Conservation (phyloP, 1,140 invertebrate genomes). For the Drosophila grimshawi region DNA sequence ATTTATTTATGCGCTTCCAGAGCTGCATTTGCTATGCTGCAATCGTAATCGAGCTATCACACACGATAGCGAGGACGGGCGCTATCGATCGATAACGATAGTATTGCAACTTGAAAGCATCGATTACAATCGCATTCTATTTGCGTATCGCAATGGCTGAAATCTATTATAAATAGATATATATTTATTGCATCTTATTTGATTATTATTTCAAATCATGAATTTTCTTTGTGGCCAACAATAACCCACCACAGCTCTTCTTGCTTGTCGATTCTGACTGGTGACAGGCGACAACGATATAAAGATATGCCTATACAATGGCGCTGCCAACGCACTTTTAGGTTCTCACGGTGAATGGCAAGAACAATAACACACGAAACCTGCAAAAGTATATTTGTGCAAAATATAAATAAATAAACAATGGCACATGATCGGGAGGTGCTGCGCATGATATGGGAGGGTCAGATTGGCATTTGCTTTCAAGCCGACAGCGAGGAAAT, state of each 20-base stretch:
- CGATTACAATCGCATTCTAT: not conserved
- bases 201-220: too few species aligned
- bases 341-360: constrained; percentile 45
- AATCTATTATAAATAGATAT: too few species aligned
- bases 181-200: too few species aligned
- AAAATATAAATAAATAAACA: constrained; percentile 41
- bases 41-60: constrained; percentile 35
- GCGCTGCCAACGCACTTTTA: constrained; percentile 28
- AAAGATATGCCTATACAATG: constrained; percentile 7
- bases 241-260: too few species aligned
- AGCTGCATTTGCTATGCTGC: constrained; percentile 33
- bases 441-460: constrained; percentile 97
- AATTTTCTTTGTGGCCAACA: too few species aligned
- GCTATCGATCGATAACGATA: constrained; percentile 34
- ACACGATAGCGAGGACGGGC: not conserved
- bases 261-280: not conserved
- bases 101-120: not conserved
- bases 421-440: constrained; percentile 98
- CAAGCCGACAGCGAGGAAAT: constrained; percentile 94
- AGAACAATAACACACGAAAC: constrained; percentile 39
- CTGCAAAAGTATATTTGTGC: constrained; percentile 21
- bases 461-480: constrained; percentile 96
- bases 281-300: not conserved
- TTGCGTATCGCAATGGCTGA: too few species aligned
- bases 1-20: constrained; percentile 68